phyloP scores from a whole-genome alignment of 2,888 invertebrate species.

The Agonopterix alstromeriana region DNA sequence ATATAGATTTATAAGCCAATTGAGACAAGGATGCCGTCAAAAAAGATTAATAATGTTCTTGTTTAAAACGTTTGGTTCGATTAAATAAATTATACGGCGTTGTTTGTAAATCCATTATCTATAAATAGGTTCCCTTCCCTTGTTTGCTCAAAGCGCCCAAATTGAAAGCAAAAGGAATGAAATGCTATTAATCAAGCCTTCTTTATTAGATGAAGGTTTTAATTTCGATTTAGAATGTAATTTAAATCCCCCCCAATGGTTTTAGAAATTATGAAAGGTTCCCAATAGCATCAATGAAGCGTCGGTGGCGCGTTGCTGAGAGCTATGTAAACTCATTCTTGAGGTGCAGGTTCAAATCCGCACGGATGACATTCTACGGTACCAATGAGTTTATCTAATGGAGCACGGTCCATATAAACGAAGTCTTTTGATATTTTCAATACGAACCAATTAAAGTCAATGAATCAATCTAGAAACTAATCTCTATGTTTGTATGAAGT shows the following conservation, averaged over 20 bases:
- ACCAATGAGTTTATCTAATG: no score
- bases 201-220: background rate
- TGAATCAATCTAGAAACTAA: no score
- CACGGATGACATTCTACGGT: no score
- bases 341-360: no score
- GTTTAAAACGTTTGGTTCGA: background rate
- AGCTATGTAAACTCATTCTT: no score
- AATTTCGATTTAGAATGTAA: background rate
- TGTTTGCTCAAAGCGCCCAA: background rate
- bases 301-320: no score
- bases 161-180: background rate
- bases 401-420: no score
- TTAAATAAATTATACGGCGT: background rate
- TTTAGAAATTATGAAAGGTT: background rate
- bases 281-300: no score
- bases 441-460: no score
- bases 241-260: background rate
- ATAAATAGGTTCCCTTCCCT: background rate
- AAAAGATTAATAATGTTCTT: background rate
- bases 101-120: background rate
- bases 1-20: background rate
- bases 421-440: no score
- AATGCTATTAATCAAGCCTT: background rate
- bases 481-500: no score
- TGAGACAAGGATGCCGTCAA: background rate